phyloP scores from a whole-genome alignment of 2,113 vertebrate species.

The Zosterops borbonicus region DNA sequence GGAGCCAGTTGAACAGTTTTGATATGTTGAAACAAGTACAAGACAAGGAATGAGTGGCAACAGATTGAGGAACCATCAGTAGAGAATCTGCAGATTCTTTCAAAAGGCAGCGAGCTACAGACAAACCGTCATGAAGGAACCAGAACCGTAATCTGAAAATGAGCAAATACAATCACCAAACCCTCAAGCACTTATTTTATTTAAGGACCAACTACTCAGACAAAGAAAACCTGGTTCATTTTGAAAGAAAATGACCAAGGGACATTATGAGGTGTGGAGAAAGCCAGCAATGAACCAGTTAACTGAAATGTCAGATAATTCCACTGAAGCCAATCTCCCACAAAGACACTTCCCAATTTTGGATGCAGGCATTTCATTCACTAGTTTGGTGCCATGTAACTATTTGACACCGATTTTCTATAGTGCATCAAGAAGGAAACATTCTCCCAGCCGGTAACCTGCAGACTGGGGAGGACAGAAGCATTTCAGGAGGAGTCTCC shows the following conservation, averaged over 20 bases:
- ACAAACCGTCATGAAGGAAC: not conserved
- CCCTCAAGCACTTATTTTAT: not conserved
- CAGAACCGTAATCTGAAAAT: not conserved
- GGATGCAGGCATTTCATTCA: not conserved
- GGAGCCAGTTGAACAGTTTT: not conserved
- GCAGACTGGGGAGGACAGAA: not conserved
- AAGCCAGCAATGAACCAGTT: not conserved
- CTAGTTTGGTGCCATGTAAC: fast-evolving
- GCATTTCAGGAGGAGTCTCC: not conserved
- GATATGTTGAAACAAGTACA: not conserved
- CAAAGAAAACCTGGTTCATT: not conserved
- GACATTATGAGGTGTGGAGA: not conserved
- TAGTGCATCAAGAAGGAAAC: not conserved
- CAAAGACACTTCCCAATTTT: not conserved
- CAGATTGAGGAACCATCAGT: not conserved
- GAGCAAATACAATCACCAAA: not conserved
- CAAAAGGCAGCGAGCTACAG: not conserved
- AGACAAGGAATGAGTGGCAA: not conserved
- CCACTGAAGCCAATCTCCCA: not conserved
- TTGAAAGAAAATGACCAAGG: not conserved
- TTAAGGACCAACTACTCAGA: not conserved
- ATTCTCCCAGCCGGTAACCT: not conserved
- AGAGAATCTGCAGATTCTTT: not conserved
- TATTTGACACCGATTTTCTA: not conserved
- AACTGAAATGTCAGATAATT: not conserved